phyloP scores from a whole-genome alignment of 2,797 vertebrate genomes.

The Morelia viridis region DNA sequence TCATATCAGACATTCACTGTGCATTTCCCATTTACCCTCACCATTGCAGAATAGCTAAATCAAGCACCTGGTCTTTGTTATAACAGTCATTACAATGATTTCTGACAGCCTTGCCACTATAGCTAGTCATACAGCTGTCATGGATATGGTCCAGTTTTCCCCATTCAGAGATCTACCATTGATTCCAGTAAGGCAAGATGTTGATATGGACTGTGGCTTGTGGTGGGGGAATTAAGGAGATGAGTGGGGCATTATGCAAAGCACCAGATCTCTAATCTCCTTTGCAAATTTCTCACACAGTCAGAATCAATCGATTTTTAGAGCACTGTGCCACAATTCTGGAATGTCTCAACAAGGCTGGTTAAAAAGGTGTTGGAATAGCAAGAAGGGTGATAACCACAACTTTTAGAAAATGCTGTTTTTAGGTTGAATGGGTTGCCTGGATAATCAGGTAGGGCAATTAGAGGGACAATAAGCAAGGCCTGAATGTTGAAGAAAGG shows the following conservation, averaged over 20 bases:
- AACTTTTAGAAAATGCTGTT: neutral
- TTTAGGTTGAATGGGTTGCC: neutral
- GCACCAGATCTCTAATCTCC: constrained; percentile 70
- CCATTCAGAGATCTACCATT: constrained; percentile 5
- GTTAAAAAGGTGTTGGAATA: constrained; percentile 68
- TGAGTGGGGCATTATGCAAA: constrained; percentile 68
- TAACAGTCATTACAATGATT: constrained; percentile 46
- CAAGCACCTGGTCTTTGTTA: constrained; percentile 52
- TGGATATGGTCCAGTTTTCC: constrained; percentile 45
- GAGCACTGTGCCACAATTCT: constrained; percentile 82
- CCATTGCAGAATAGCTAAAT: constrained; percentile 35
- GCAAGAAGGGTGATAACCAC: constrained; percentile 31
- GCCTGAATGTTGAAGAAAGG: neutral
- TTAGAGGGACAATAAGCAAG: neutral
- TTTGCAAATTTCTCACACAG: constrained; percentile 69
- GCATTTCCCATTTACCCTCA: constrained; percentile 29
- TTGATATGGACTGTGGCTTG: neutral
- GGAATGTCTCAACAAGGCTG: constrained; percentile 77
- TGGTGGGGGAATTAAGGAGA: constrained; percentile 61
- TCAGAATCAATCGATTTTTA: constrained; percentile 83
- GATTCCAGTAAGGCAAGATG: neutral
- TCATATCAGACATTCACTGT: neutral
- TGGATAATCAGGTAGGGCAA: neutral
- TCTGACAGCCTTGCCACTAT: constrained; percentile 38
- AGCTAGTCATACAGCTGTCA: constrained; percentile 36